A percentile compares a stretch with the other conserved stretches of the same genome.
phyloP scores from a whole-genome alignment of 2,888 invertebrate genomes.

The Drosophila flavopinicola region DNA sequence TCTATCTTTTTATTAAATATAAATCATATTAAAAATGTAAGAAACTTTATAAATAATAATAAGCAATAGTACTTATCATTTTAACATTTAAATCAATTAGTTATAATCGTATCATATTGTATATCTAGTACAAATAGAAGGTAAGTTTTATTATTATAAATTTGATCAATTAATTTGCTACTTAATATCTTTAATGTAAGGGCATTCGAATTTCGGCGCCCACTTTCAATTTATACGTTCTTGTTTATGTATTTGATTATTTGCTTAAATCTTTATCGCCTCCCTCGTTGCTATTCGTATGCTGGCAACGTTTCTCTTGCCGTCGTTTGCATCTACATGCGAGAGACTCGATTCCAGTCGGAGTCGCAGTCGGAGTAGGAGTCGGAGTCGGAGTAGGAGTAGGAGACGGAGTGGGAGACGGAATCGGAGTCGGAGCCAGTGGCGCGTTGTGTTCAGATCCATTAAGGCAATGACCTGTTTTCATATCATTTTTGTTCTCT shows the following conservation, averaged over 20 bases:
- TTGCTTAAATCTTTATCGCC: slow-evolving; percentile 80
- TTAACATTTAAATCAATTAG: too few species aligned
- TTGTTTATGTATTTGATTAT: slow-evolving; percentile 76
- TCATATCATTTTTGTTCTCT: slow-evolving; percentile 74
- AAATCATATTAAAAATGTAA: too few species aligned
- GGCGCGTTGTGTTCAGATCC: slow-evolving; percentile 67
- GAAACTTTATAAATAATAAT: too few species aligned
- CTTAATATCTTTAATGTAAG: too few species aligned
- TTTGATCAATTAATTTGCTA: too few species aligned
- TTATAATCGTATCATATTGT: too few species aligned
- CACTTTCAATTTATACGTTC: slow-evolving; percentile 20
- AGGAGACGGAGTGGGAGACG: not conserved
- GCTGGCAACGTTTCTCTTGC: slow-evolving; percentile 65
- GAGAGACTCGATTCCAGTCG: slow-evolving; percentile 29
- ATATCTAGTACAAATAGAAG: too few species aligned
- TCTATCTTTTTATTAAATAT: too few species aligned
- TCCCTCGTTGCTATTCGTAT: slow-evolving; percentile 64
- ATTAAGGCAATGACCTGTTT: slow-evolving; percentile 83
- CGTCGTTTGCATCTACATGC: slow-evolving; percentile 65
- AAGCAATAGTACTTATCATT: too few species aligned
- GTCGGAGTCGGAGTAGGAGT: slow-evolving; percentile 27
- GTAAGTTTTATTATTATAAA: too few species aligned
- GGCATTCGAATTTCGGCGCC: slow-evolving; percentile 21
- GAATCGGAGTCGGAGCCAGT: slow-evolving; percentile 36
- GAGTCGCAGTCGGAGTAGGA: not conserved